phyloP scores from a whole-genome alignment of 2,888 invertebrate genomes.

The Biston betularia region DNA sequence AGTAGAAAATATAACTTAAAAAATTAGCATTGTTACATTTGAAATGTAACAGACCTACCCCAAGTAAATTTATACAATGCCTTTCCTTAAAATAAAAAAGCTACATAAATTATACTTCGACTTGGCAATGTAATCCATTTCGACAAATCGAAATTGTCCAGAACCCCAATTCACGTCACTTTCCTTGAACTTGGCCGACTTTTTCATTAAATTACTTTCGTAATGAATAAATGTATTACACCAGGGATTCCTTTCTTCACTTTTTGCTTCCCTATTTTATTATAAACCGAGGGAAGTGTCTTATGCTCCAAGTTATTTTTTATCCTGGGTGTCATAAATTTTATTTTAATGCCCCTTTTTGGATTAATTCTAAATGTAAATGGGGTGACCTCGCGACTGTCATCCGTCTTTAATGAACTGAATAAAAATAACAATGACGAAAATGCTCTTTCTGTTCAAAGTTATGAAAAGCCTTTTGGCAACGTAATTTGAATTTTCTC shows the following conservation, averaged over 20 bases:
- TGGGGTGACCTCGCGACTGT: constrained; percentile 59
- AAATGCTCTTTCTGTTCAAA: constrained; percentile 39
- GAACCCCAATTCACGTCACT: constrained; percentile 29
- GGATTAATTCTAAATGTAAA: constrained; percentile 73
- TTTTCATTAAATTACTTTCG: constrained; percentile 76
- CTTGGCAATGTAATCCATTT: constrained; percentile 5
- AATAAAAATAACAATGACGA: constrained; percentile 54
- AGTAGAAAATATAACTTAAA: no score
- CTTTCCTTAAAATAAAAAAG: constrained; percentile 3
- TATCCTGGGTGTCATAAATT: constrained; percentile 71
- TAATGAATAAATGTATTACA: constrained; percentile 81
- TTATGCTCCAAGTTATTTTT: constrained; percentile 68
- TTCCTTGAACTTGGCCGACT: constrained; percentile 40
- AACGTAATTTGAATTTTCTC: constrained; percentile 33
- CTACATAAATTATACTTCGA: constrained; percentile 9
- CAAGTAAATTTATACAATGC: constrained; percentile 4
- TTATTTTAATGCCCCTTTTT: constrained; percentile 65
- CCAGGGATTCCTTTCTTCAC: constrained; percentile 68
- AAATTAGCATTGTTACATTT: not conserved
- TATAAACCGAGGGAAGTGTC: constrained; percentile 72
- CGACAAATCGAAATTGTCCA: constrained; percentile 29
- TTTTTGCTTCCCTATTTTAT: constrained; percentile 68
- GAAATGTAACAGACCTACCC: not conserved
- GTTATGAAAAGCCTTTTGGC: constrained; percentile 34
- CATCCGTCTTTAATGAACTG: constrained; percentile 62